Evolutionary conservation across 1,140 invertebrate genomes (phyloP).

Genomic region (Calycopis cecrops): DNA sequence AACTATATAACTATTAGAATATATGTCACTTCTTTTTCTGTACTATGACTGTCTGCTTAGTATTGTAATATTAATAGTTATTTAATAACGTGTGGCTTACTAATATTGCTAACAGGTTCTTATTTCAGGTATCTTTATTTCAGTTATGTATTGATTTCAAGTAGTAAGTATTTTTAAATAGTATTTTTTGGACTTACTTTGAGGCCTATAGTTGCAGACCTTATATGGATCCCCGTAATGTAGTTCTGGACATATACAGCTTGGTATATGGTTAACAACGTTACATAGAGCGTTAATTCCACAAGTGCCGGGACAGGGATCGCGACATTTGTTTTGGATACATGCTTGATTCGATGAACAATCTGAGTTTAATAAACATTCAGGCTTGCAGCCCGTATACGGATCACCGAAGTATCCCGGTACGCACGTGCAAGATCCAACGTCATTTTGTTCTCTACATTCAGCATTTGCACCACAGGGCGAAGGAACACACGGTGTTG

Average conservation of each 20-base stretch:
- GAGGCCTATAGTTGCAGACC: slow-evolving; percentile 59
- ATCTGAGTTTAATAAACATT: slow-evolving; percentile 77
- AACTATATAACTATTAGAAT: too few relatives aligned
- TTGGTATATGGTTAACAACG: slow-evolving; percentile 81
- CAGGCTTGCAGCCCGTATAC: slow-evolving; percentile 78
- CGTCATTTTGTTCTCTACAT: slow-evolving; percentile 77
- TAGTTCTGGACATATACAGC: slow-evolving; percentile 84
- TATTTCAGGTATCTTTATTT: too few relatives aligned
- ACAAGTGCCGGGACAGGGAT: slow-evolving; percentile 79
- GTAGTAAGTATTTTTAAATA: too few relatives aligned
- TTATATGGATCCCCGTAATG: slow-evolving; percentile 87
- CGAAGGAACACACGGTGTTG: slow-evolving; percentile 82
- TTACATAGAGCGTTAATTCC: slow-evolving; percentile 80
- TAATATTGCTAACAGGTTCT: too few relatives aligned
- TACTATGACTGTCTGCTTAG: too few relatives aligned
- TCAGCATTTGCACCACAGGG: slow-evolving; percentile 84
- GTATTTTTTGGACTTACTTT: slow-evolving; percentile 74
- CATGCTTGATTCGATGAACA: slow-evolving; percentile 75
- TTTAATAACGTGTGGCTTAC: too few relatives aligned
- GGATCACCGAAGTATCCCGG: slow-evolving; percentile 88
- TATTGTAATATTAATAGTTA: too few relatives aligned
- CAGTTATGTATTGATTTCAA: too few relatives aligned
- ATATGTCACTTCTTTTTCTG: too few relatives aligned
- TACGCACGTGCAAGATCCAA: slow-evolving; percentile 84
- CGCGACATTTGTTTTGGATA: slow-evolving; percentile 76